Evolutionary conservation across 2,797 vertebrate species (phyloP), one percentile per base, ranked within the genome.

Genomic region (Hozukius guyotensis): DNA sequence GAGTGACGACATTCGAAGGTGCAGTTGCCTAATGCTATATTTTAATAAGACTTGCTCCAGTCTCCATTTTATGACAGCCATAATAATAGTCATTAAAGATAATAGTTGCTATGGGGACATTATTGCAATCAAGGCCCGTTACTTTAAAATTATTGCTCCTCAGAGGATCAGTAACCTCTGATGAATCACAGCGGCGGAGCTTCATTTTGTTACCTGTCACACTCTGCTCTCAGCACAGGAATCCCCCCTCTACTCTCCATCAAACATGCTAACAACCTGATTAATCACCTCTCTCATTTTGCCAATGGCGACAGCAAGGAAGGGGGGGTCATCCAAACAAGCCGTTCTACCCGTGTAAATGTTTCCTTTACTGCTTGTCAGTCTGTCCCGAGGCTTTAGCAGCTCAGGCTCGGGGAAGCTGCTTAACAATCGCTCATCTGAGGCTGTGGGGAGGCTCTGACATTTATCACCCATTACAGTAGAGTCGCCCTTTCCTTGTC

Each of bases 31-130:
- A 77, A 78, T 64, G 61, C 38, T 77, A 81, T 82, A 85, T 89
- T 87, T 88, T 75, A 85, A 77, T 78, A 94, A 94, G 91, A 90
- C 91, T 84, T 83, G 89, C 86, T 78, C 77, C 81, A 75, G 84
- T 87, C 83, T 85, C 68, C 78, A 22, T 85, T 92, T 93, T 90
- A 93, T 90, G 87, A 82, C 89, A 88, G 75, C 67, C 76, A 82
- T 92, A 92, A 93, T 94, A 91, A 93, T 88, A 87, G 88, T 91
- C 91, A 90, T 93, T 93, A 92, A 90, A 92, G 79, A 81, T 93
- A 93, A 94, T 92, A 90, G 92, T 91, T 93, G 92, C 93, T 88
- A 91, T 92, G 92, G 92, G 91, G 80, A 92, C 90, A 91, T 93
- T 91, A 92, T 90, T 89, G 86, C 87, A 92, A 94, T 94, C 91